Evolutionary conservation across 1,140 invertebrate genomes (phyloP).

Genomic region (Hypsibius dujardini): DNA sequence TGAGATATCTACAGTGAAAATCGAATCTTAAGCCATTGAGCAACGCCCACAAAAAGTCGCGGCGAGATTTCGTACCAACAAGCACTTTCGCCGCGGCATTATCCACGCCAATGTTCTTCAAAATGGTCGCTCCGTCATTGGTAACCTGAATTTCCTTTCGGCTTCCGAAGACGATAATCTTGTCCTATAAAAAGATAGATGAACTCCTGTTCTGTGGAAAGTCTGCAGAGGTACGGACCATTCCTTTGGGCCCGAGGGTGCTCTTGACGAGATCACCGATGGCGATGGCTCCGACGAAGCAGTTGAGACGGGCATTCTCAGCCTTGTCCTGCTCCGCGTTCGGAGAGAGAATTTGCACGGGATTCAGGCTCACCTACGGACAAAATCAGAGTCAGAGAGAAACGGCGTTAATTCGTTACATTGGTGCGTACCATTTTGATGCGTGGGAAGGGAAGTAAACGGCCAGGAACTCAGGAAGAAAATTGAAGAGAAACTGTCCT

Average conservation of each 20-base stretch:
- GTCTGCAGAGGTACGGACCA: constrained; percentile 40
- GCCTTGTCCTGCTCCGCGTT: constrained; percentile 94
- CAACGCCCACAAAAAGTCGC: background rate
- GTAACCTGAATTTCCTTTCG: constrained; percentile 79
- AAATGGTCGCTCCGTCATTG: constrained; percentile 96
- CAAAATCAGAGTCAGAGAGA: background rate
- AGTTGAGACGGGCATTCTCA: constrained; percentile 74
- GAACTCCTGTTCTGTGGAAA: no score
- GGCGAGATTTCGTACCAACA: constrained; percentile 40
- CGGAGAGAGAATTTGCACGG: constrained; percentile 75
- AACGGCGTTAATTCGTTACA: no score
- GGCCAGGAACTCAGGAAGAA: no score
- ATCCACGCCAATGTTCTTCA: constrained; percentile 88
- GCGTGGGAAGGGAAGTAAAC: no score
- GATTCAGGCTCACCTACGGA: constrained; percentile 47
- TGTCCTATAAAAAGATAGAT: constrained; percentile 45
- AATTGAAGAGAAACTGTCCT: no score
- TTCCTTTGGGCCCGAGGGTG: constrained; percentile 95
- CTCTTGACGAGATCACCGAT: constrained; percentile 96
- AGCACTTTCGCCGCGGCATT: constrained; percentile 97
- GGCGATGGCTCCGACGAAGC: constrained; percentile 91
- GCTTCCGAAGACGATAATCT: constrained; percentile 75
- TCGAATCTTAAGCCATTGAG: background rate
- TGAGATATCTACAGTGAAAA: constrained; percentile 58
- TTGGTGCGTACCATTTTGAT: no score